Conservation (phyloP, 2,888 invertebrate genomes). For the Melanostoma mellinum region DNA sequence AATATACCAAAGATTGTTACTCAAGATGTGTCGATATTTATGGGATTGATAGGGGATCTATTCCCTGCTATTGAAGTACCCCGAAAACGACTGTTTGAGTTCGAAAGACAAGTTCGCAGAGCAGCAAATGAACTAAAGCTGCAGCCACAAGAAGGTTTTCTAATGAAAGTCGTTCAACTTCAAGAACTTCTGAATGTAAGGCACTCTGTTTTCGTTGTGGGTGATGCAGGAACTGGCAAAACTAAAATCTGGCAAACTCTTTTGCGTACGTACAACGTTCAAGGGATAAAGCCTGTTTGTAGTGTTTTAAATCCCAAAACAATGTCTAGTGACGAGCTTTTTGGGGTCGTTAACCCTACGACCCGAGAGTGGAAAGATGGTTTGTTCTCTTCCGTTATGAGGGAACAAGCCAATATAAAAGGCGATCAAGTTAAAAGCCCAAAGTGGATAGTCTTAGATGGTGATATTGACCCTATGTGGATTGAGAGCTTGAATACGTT, state of each 20-base stretch:
- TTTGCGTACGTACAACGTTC: conserved; percentile 87
- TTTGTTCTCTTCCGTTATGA: conserved; percentile 95
- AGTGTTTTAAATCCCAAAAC: conserved; percentile 96
- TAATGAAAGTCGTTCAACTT: conserved; percentile 94
- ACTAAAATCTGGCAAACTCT: conserved; percentile 96
- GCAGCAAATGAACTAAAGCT: conserved; percentile 92
- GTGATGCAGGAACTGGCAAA: conserved; percentile 95
- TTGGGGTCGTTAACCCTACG: conserved; percentile 95
- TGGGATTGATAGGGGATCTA: conserved; percentile 96
- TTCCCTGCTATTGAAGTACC: conserved; percentile 97
- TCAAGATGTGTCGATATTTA: conserved; percentile 95
- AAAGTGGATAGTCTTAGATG: conserved; percentile 97
- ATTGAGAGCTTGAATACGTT: conserved; percentile 98
- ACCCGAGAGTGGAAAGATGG: conserved; percentile 97
- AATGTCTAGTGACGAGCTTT: conserved; percentile 96
- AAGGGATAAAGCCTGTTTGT: conserved; percentile 89
- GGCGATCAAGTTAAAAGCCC: conserved; percentile 87
- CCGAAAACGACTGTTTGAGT: conserved; percentile 92
- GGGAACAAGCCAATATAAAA: conserved; percentile 93
- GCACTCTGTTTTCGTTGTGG: conserved; percentile 95
- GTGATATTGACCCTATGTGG: conserved; percentile 92
- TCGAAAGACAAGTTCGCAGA: conserved; percentile 90
- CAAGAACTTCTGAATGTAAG: conserved; percentile 96
- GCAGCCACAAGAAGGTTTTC: conserved; percentile 95
- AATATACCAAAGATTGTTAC: conserved; percentile 97